Evolutionary conservation across 2,797 vertebrate species (phyloP).

Genomic region (Thripadectes ignobilis): DNA sequence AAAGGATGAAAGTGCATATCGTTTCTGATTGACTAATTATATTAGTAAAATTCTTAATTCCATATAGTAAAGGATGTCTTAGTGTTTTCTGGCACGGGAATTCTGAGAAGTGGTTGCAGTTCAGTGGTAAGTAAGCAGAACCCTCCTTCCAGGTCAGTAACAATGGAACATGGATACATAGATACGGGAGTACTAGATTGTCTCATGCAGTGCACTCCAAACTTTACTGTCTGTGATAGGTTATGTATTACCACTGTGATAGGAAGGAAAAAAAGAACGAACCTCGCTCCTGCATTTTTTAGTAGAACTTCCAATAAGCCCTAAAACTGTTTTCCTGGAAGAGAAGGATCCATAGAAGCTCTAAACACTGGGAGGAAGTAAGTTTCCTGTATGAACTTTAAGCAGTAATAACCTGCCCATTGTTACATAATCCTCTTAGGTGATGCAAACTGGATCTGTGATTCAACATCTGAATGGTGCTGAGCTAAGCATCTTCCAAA

Average conservation of each 20-base stretch:
- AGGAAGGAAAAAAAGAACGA: not conserved
- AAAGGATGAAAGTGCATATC: not conserved
- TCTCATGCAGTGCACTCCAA: not conserved
- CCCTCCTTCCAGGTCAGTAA: not conserved
- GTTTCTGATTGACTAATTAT: not conserved
- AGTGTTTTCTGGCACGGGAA: not conserved
- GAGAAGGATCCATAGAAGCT: not conserved
- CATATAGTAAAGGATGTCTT: not conserved
- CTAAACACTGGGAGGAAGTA: not conserved
- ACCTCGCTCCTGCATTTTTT: not conserved
- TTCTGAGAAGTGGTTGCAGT: not conserved
- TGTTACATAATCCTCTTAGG: slow-evolving; percentile 20
- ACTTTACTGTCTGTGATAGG: not conserved
- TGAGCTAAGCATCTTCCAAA: not conserved
- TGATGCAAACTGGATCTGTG: not conserved
- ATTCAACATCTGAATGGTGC: not conserved
- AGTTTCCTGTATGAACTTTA: not conserved
- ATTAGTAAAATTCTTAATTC: not conserved
- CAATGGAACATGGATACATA: rapidly evolving
- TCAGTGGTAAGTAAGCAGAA: not conserved
- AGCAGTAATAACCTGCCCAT: not conserved
- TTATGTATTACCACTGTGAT: not conserved
- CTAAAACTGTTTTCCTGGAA: not conserved
- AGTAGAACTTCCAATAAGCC: not conserved
- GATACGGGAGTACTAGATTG: not conserved